Percentiles rank a stretch among this genome's conserved stretches.
Evolutionary conservation across 2,113 vertebrate species (phyloP).

Genomic region (Neofelis nebulosa): DNA sequence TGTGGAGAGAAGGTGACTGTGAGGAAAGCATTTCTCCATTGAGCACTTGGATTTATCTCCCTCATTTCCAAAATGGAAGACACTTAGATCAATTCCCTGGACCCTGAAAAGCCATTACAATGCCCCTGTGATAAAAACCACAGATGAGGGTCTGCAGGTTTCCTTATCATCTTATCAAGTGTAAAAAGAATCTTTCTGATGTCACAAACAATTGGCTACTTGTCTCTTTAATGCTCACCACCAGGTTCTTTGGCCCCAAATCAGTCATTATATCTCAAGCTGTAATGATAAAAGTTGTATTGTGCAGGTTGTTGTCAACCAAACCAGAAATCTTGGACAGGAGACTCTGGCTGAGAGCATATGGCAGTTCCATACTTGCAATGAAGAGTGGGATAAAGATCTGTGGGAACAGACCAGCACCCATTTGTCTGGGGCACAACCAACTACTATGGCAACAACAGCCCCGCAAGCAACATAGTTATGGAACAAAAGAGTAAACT

Average conservation of each 20-base stretch:
- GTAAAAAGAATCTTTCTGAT: background rate
- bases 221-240: slow-evolving; percentile 76
- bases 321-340: background rate
- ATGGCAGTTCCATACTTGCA: background rate
- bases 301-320: background rate
- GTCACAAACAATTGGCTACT: slow-evolving; percentile 53
- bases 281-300: background rate
- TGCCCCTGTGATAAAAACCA: background rate
- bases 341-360: background rate
- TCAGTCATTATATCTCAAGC: slow-evolving; percentile 58
- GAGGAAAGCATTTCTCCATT: background rate
- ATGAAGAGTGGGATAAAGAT: background rate
- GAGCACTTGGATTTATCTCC: background rate
- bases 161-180: background rate
- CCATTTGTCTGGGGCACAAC: background rate
- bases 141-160: background rate
- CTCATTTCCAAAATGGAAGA: background rate
- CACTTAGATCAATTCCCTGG: background rate
- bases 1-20: background rate
- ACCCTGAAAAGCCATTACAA: background rate
- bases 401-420: background rate
- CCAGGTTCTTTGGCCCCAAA: slow-evolving; percentile 60
- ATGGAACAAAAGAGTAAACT: background rate
- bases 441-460: background rate
- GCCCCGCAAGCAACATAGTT: background rate